A percentile compares a stretch with the other conserved stretches of the same genome.
Conservation (phyloP, 2,113 vertebrate species). For the Carettochelys insculpta region DNA sequence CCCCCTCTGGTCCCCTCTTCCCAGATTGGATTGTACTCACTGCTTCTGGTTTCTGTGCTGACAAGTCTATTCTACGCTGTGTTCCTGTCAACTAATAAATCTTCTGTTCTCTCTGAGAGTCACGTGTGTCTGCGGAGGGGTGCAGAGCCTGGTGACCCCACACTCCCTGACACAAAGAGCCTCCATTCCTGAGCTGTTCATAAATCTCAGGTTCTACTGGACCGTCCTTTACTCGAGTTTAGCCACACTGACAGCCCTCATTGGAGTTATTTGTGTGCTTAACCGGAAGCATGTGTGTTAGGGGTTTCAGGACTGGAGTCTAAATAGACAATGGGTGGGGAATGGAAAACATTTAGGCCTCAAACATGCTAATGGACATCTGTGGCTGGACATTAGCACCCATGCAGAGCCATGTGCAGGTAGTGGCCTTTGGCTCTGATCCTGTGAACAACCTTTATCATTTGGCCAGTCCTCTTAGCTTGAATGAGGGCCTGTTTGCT, state of each 20-base stretch:
- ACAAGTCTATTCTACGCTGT: too few species aligned
- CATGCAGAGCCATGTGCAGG: not conserved
- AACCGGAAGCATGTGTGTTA: not conserved
- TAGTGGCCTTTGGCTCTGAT: not conserved
- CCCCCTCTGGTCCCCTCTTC: too few species aligned
- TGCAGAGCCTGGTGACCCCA: too few species aligned
- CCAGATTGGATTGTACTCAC: too few species aligned
- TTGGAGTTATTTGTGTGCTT: not conserved
- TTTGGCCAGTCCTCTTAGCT: not conserved
- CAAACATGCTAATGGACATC: not conserved
- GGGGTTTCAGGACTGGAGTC: not conserved
- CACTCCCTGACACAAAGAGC: too few species aligned
- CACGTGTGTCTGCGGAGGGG: too few species aligned
- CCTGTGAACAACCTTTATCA: not conserved
- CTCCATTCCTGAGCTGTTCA: too few species aligned
- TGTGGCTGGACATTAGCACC: not conserved
- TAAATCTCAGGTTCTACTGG: too few species aligned
- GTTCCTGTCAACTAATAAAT: too few species aligned
- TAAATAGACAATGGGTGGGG: not conserved
- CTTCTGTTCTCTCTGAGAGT: too few species aligned
- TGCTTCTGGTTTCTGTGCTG: too few species aligned
- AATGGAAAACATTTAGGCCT: not conserved
- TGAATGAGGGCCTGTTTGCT: not conserved
- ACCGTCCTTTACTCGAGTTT: not conserved
- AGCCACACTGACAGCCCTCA: not conserved